phyloP scores from a whole-genome alignment of 2,888 invertebrate genomes.

The Pterostichus madidus region DNA sequence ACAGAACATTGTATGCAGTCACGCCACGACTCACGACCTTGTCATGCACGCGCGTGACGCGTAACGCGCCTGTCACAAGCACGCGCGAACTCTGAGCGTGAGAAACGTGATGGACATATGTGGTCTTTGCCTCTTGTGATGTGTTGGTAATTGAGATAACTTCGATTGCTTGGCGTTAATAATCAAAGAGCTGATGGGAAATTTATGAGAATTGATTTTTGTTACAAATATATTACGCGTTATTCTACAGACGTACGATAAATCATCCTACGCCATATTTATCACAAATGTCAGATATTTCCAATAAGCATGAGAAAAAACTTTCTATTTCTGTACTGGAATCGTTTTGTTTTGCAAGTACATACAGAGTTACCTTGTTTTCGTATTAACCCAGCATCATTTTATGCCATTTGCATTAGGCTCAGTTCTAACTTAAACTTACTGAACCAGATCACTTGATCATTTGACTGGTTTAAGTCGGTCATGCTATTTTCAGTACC shows the following conservation, averaged over 20 bases:
- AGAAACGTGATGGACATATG: conserved; percentile 54
- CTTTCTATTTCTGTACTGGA: too few relatives aligned
- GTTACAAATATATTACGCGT: conserved; percentile 15
- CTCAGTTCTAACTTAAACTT: too few relatives aligned
- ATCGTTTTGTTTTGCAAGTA: too few relatives aligned
- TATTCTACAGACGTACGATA: not conserved
- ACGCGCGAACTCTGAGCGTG: conserved; percentile 35
- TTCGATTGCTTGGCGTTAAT: conserved; percentile 21
- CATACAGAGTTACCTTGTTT: too few relatives aligned
- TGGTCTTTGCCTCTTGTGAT: conserved; percentile 17
- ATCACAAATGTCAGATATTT: not conserved
- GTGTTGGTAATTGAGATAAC: conserved; percentile 31
- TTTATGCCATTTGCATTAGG: too few relatives aligned
- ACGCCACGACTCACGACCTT: conserved; percentile 61
- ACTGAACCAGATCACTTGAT: too few relatives aligned
- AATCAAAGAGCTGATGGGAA: conserved; percentile 5
- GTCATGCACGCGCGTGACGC: conserved; percentile 42
- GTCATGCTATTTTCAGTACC: too few relatives aligned
- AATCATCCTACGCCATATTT: not conserved
- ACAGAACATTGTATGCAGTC: conserved; percentile 63
- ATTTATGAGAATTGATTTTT: conserved; percentile 35
- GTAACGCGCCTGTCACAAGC: conserved; percentile 17
- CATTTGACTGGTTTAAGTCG: too few relatives aligned
- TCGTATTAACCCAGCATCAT: too few relatives aligned
- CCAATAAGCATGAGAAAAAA: not conserved